phyloP scores from a whole-genome alignment of 2,113 vertebrate genomes.

The Clupea harengus region DNA sequence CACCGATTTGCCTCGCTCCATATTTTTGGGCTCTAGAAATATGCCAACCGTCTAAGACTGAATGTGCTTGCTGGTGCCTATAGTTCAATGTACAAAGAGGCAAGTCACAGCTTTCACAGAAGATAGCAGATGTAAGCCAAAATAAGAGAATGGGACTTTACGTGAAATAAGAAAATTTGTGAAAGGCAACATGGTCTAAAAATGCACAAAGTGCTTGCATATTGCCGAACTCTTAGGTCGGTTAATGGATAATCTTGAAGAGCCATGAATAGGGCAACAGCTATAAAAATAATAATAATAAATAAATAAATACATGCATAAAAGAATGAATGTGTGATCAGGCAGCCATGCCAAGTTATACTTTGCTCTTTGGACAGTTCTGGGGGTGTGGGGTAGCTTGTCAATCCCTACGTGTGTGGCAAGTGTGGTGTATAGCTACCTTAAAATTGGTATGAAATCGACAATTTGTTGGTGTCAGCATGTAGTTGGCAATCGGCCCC shows the following conservation, averaged over 20 bases:
- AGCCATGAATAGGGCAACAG: neutral
- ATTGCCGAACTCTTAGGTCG: too few relatives aligned
- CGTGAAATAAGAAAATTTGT: neutral
- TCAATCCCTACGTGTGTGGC: slow-evolving; percentile 63
- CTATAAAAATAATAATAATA: neutral
- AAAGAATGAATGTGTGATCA: neutral
- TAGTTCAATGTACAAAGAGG: slow-evolving; percentile 22
- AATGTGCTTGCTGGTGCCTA: slow-evolving; percentile 35
- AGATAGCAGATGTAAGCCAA: slow-evolving; percentile 1
- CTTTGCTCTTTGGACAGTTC: neutral
- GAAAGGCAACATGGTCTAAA: neutral
- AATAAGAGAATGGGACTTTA: neutral
- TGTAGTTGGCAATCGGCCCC: slow-evolving; percentile 54
- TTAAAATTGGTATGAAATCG: slow-evolving; percentile 76
- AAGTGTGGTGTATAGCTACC: slow-evolving; percentile 38
- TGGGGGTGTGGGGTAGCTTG: neutral
- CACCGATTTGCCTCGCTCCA: slow-evolving; percentile 73
- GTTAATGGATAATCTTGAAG: neutral
- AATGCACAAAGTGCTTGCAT: neutral
- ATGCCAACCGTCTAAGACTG: slow-evolving; percentile 42
- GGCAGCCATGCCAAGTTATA: neutral
- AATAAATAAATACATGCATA: neutral
- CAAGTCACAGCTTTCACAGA: slow-evolving; percentile 14
- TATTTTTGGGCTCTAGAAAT: slow-evolving; percentile 62
- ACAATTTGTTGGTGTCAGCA: slow-evolving; percentile 74